Base-by-base conservation (phyloP, 2,888 invertebrate genomes). In the Uropetala carovei region DNA sequence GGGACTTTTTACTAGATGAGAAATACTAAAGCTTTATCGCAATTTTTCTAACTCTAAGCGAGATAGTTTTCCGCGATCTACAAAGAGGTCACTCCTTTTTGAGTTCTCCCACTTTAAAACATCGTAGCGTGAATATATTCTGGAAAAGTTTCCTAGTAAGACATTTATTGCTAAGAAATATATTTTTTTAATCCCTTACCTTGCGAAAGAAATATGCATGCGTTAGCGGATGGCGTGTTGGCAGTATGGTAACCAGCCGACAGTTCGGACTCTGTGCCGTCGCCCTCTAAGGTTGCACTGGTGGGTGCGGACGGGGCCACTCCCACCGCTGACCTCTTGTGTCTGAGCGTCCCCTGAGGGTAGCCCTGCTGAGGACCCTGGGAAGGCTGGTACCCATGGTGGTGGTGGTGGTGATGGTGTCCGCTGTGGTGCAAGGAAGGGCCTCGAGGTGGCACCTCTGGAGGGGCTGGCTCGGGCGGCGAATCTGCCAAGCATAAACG, bases 391-490 rank as follows among this genome's bases (percentile, higher is more conserved):
- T 89, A 89, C 27, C 86, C 86, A 43, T 68, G 64, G n/a, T 68
- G 64, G 64, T 89, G 89, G 64, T 68, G 89, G 43, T 89, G 92
- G 9, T 84, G 84, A 58, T 92, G 84, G 92, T 92, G 92, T n/a
- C 86, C 86, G 22, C 86, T 56, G 93, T 94, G 94, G 94, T 98
- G 97, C 93, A 98, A 96, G 91, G 98, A 98, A 22, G 98, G 98
- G 1, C 98, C 98, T 82, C 98, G 96, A n/a, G 98, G 98, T 64
- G 98, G 98, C 92, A 98, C 97, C 95, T 98, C 98, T 3, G 98
- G 98, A 10, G 98, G 98, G 91, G 98, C 98, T 2, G 98, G 98
- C 94, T 98, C 98, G 5, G 98, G 98, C 16, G 98, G 98, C 3
- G 98, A 97, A 93, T 98, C 97, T 93, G 96, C 96, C 92, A 96